Evolutionary conservation across 1,140 invertebrate genomes (phyloP).

Genomic region (Musca domestica): DNA sequence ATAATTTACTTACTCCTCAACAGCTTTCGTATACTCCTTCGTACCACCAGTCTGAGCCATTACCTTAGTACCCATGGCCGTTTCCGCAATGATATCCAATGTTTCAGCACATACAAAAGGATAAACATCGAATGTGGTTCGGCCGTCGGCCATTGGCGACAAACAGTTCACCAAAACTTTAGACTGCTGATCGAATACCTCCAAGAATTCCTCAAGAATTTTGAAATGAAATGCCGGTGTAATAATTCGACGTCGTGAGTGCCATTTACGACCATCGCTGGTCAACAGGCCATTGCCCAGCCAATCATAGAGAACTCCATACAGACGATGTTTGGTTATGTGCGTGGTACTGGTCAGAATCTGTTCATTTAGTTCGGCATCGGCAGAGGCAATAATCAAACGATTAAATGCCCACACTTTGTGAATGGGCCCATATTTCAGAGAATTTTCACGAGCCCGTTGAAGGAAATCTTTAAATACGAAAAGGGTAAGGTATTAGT

Average conservation of each 20-base stretch:
- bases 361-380: not conserved
- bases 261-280: constrained; percentile 30
- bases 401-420: constrained; percentile 59
- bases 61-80: constrained; percentile 65
- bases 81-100: constrained; percentile 52
- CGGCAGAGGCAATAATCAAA: constrained; percentile 40
- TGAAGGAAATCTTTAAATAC: constrained; percentile 32
- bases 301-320: constrained; percentile 48
- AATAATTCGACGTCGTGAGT: constrained; percentile 45
- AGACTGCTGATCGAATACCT: constrained; percentile 66
- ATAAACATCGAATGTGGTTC: constrained; percentile 2
- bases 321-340: constrained; percentile 26
- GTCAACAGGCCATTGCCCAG: constrained; percentile 46
- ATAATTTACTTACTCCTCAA: constrained; percentile 53
- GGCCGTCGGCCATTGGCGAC: not conserved
- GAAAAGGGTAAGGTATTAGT: not conserved
- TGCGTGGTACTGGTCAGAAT: constrained; percentile 17
- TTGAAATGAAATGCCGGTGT: constrained; percentile 82
- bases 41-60: constrained; percentile 59
- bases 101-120: not conserved
- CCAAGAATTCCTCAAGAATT: constrained; percentile 71
- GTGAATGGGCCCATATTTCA: constrained; percentile 37
- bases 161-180: constrained; percentile 58
- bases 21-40: constrained; percentile 60
- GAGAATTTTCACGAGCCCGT: constrained; percentile 29